phyloP scores from a whole-genome alignment of 2,888 invertebrate genomes.

The Netelia virgata region DNA sequence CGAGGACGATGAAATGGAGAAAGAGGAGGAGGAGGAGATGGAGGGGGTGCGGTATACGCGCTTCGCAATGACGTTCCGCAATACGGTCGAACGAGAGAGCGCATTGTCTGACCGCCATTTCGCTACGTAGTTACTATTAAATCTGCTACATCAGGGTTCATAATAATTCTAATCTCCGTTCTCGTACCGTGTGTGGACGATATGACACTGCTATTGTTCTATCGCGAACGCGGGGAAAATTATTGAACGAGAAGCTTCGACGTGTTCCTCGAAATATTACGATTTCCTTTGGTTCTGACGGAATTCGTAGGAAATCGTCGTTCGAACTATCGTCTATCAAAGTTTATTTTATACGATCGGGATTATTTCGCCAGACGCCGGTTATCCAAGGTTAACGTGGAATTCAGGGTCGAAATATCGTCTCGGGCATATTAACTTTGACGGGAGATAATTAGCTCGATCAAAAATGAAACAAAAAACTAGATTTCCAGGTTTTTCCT shows the following conservation, averaged over 20 bases:
- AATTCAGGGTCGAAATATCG: too few species aligned
- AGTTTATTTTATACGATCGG: neutral
- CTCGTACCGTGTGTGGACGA: neutral
- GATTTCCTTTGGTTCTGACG: neutral
- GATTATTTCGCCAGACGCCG: neutral
- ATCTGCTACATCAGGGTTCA: constrained; percentile 44
- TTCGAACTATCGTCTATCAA: neutral
- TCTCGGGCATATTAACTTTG: too few species aligned
- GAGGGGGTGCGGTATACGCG: neutral
- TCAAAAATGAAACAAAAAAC: too few species aligned
- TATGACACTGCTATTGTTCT: neutral
- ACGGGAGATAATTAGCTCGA: too few species aligned
- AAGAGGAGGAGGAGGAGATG: too few species aligned
- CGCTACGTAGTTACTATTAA: constrained; percentile 35
- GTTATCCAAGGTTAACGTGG: too few species aligned
- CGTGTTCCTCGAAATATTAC: neutral
- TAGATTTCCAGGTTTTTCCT: too few species aligned
- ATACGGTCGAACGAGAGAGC: constrained; percentile 28
- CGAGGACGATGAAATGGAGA: neutral
- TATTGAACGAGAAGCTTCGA: neutral
- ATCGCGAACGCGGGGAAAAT: neutral
- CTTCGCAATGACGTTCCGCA: constrained; percentile 5
- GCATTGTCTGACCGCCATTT: constrained; percentile 53
- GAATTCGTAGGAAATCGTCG: neutral
- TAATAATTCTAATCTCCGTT: constrained; percentile 43